Percentiles rank a stretch among this genome's conserved stretches.
These are phyloP conservation scores for Tetropium fuscum DNA, from an alignment of 2,888 invertebrate genomes.

Conservation along the genomic window DNA sequence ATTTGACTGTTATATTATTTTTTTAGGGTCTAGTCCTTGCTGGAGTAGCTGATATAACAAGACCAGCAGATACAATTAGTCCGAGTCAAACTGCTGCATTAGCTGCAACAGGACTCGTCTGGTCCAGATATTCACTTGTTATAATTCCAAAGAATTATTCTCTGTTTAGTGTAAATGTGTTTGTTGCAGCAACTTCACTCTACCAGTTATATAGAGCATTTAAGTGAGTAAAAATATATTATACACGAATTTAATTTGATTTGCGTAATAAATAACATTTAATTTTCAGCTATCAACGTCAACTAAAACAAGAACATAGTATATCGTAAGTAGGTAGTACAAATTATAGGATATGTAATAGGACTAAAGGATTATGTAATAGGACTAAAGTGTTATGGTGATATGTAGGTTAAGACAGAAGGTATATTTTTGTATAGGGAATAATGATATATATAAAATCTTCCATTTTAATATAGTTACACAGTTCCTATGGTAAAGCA, in stretches of 20 bases:
- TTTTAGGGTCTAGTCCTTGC: constrained; percentile 84
- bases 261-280: not conserved
- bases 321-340: no score
- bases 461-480: no score
- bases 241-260: not conserved
- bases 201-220: constrained; percentile 85
- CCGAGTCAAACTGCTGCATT: constrained; percentile 84
- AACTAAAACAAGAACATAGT: not conserved
- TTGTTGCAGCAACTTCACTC: constrained; percentile 90
- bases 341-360: no score
- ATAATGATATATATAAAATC: no score
- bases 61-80: constrained; percentile 92
- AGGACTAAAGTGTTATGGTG: no score
- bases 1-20: no score
- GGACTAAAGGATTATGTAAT: no score
- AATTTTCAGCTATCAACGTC: not conserved
- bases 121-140: constrained; percentile 96
- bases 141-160: constrained; percentile 97
- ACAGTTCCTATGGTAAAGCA: no score
- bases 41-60: constrained; percentile 87
- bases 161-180: constrained; percentile 95
- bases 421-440: no score
- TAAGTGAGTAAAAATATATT: constrained; percentile 57
- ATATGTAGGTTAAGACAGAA: no score
- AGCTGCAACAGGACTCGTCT: constrained; percentile 90